A percentile compares a stretch with the other conserved stretches of the same genome.
phyloP scores from a whole-genome alignment of 2,888 invertebrate genomes.

The Achlya flavicornis region DNA sequence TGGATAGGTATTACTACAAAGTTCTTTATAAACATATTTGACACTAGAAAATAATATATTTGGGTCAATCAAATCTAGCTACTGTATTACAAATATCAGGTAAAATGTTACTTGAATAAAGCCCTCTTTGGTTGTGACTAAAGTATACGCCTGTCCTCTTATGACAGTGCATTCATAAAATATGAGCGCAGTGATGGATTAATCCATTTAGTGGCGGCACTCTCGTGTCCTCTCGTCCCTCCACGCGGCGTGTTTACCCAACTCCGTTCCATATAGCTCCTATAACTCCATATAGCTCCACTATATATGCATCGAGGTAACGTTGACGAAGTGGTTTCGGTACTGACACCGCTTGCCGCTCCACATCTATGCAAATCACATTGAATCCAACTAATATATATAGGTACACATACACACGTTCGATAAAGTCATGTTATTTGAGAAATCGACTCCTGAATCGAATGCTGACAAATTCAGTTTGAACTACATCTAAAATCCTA shows the following conservation, averaged over 20 bases:
- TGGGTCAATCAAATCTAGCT: not conserved
- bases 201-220: constrained; percentile 38
- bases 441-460: too few species aligned
- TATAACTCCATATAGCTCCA: constrained; percentile 4
- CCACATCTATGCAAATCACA: constrained; percentile 9
- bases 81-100: not conserved
- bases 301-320: not conserved
- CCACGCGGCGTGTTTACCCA: constrained; percentile 16
- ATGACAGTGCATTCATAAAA: constrained; percentile 37
- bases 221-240: constrained; percentile 11
- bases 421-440: too few species aligned
- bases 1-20: not conserved
- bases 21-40: not conserved
- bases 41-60: too few species aligned
- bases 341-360: not conserved
- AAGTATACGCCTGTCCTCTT: constrained; percentile 23
- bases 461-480: too few species aligned
- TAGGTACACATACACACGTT: too few species aligned
- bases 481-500: too few species aligned
- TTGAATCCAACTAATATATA: not conserved
- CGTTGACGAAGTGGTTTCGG: constrained; percentile 4
- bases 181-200: constrained; percentile 49
- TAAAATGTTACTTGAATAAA: not conserved
- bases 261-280: constrained; percentile 3
- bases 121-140: not conserved